Evolutionary conservation across 2,888 invertebrate genomes (phyloP).

Genomic region (Hirtodrosophila histrioides): DNA sequence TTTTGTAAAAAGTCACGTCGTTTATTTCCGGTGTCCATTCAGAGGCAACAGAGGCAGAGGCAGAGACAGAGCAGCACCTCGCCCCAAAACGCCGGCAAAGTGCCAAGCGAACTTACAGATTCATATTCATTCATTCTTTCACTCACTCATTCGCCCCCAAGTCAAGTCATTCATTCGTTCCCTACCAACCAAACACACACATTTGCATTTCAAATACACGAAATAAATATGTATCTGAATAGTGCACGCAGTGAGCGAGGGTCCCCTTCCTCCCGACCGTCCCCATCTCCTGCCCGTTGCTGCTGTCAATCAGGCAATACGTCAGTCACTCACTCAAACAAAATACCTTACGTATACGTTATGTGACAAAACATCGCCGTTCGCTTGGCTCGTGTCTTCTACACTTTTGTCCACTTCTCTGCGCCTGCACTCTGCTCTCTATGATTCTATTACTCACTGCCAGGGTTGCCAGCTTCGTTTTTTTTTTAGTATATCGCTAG

Average conservation of each 20-base stretch:
- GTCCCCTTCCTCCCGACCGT: neutral
- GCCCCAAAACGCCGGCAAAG: slow-evolving; percentile 54
- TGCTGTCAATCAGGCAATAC: slow-evolving; percentile 79
- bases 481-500: too few relatives aligned
- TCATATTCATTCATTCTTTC: slow-evolving; percentile 40
- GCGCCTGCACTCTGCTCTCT: slow-evolving; percentile 16
- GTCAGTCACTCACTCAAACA: slow-evolving; percentile 70
- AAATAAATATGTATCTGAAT: slow-evolving; percentile 72
- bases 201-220: slow-evolving; percentile 77
- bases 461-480: too few relatives aligned
- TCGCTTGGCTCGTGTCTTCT: slow-evolving; percentile 61
- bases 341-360: slow-evolving; percentile 69
- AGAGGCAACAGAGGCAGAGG: too few relatives aligned
- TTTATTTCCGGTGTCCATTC: slow-evolving; percentile 81
- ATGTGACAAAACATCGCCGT: slow-evolving; percentile 70
- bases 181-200: slow-evolving; percentile 32
- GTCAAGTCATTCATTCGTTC: slow-evolving; percentile 54
- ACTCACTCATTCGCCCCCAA: slow-evolving; percentile 55
- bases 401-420: slow-evolving; percentile 36
- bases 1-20: slow-evolving; percentile 83
- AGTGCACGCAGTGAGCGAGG: slow-evolving; percentile 45
- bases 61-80: slow-evolving; percentile 25
- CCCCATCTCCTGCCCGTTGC: slow-evolving; percentile 40
- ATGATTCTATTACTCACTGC: slow-evolving; percentile 46
- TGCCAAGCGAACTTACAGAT: slow-evolving; percentile 78